Evolutionary conservation across 2,113 vertebrate genomes (phyloP).

Genomic region (Pongo pygmaeus): DNA sequence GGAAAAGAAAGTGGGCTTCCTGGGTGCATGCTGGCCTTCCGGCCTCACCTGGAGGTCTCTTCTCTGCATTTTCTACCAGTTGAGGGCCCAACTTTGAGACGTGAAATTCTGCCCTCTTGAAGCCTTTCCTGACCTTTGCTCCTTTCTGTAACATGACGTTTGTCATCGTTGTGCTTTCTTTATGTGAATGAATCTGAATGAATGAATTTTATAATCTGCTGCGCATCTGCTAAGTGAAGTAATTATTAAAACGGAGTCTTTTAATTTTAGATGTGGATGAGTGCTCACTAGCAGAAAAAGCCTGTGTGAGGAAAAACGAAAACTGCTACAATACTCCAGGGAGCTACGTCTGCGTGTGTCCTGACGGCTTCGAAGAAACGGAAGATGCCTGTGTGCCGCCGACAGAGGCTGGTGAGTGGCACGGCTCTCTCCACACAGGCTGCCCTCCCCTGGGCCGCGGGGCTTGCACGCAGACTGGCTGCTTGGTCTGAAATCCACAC

Average conservation of each 20-base stretch:
- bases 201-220: rapidly evolving
- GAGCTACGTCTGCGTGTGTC: slow-evolving; percentile 90
- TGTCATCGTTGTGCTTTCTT: background rate
- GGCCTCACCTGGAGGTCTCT: rapidly evolving
- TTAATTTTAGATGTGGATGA: slow-evolving; percentile 89
- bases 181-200: rapidly evolving
- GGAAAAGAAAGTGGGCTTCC: background rate
- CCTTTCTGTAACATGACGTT: rapidly evolving
- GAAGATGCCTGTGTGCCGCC: slow-evolving; percentile 86
- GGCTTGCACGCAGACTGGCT: background rate
- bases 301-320: slow-evolving; percentile 84
- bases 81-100: rapidly evolving
- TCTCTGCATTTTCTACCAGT: background rate
- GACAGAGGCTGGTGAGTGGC: slow-evolving; percentile 80
- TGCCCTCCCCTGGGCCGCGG: background rate
- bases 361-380: slow-evolving; percentile 85
- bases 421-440: background rate
- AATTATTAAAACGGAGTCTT: rapidly evolving
- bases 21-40: rapidly evolving
- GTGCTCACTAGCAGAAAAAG: slow-evolving; percentile 84
- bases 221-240: rapidly evolving
- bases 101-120: rapidly evolving
- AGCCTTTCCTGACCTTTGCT: background rate
- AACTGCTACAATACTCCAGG: slow-evolving; percentile 91
- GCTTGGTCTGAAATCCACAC: background rate